Conservation (phyloP, 1,140 invertebrate species). For the Charaxes varanes region DNA sequence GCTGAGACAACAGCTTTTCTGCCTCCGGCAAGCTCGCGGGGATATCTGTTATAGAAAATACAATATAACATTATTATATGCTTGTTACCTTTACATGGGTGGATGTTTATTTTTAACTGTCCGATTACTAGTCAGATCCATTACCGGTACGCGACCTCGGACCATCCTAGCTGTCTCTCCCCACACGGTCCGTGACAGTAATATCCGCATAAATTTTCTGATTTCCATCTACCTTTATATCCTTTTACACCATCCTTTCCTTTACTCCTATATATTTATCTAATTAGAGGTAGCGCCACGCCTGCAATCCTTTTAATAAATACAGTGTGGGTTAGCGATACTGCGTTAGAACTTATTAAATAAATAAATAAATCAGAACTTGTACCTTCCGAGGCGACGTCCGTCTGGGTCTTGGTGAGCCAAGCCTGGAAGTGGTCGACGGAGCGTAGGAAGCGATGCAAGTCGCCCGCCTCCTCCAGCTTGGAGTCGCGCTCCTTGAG, state of each 20-base stretch:
- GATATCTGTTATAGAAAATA: slow-evolving; percentile 76
- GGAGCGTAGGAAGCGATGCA: slow-evolving; percentile 98
- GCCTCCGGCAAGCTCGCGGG: slow-evolving; percentile 97
- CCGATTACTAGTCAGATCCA: too few species aligned
- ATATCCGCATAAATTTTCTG: too few species aligned
- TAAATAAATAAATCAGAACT: not conserved
- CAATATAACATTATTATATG: too few species aligned
- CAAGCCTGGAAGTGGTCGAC: slow-evolving; percentile 99
- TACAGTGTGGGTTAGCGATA: not conserved
- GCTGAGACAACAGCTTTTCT: slow-evolving; percentile 96
- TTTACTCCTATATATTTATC: too few species aligned
- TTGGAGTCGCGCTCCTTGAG: slow-evolving; percentile 98
- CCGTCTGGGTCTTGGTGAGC: slow-evolving; percentile 98
- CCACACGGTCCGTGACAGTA: too few species aligned
- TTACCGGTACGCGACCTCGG: too few species aligned
- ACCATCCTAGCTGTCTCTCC: too few species aligned
- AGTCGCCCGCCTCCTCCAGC: slow-evolving; percentile 97
- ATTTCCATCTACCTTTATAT: too few species aligned
- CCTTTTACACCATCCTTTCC: too few species aligned
- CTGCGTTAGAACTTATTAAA: slow-evolving; percentile 4
- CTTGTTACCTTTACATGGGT: too few species aligned
- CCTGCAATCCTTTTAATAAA: not conserved
- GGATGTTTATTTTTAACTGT: too few species aligned
- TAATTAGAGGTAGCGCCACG: too few species aligned
- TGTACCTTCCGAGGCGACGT: slow-evolving; percentile 95